Percentiles rank a stretch among this genome's conserved stretches.
Evolutionary conservation across 2,888 invertebrate species (phyloP).

Genomic region (Caenorhabditis plicata): DNA sequence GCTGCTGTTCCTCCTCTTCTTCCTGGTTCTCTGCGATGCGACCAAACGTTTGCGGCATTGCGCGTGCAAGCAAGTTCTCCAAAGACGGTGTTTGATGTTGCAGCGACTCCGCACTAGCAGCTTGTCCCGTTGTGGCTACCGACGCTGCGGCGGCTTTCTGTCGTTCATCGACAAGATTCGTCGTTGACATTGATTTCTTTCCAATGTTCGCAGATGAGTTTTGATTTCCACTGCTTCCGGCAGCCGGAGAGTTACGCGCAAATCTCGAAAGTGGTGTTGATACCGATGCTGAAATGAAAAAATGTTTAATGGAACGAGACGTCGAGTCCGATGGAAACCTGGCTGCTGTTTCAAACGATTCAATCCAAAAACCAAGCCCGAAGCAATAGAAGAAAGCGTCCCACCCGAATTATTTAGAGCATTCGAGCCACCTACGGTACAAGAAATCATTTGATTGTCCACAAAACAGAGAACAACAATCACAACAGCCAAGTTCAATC

Average conservation of each 20-base stretch:
- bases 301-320: background rate
- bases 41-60: slow-evolving; percentile 35
- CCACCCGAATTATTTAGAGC: background rate
- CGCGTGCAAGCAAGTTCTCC: slow-evolving; percentile 62
- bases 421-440: too few species aligned
- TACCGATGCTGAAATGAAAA: too few species aligned
- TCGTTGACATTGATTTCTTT: slow-evolving; percentile 65
- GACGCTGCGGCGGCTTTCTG: slow-evolving; percentile 22
- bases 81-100: slow-evolving; percentile 64
- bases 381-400: slow-evolving; percentile 8
- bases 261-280: too few species aligned
- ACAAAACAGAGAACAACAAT: too few species aligned
- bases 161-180: slow-evolving; percentile 62
- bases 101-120: slow-evolving; percentile 69
- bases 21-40: slow-evolving; percentile 41
- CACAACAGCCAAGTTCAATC: too few species aligned
- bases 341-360: slow-evolving; percentile 27
- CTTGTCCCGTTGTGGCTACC: slow-evolving; percentile 69
- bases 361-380: slow-evolving; percentile 28
- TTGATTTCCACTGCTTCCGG: too few species aligned
- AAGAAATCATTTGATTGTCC: too few species aligned
- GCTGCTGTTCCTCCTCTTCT: slow-evolving; percentile 26
- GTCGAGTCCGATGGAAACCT: slow-evolving; percentile 14
- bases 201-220: slow-evolving; percentile 22
- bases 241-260: too few species aligned